Conservation (phyloP, 2,797 vertebrate genomes). For the Percopsis omiscomaycus region DNA sequence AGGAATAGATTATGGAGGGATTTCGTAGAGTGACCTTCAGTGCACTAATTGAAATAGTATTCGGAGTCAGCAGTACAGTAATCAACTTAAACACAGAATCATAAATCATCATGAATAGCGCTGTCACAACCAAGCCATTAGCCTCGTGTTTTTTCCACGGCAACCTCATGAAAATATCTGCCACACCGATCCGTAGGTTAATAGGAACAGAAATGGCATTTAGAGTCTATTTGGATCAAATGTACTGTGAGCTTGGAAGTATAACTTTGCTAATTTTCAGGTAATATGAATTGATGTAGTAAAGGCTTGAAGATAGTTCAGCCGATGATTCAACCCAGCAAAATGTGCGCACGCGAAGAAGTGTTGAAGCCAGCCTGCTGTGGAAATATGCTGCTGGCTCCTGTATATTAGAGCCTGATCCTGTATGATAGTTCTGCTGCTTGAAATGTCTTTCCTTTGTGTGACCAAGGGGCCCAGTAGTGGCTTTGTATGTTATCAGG, state of each 20-base stretch:
- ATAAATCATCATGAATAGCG: slow-evolving; percentile 99
- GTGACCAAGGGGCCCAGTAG: slow-evolving; percentile 43
- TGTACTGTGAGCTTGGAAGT: slow-evolving; percentile 95
- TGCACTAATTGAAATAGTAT: slow-evolving; percentile 99
- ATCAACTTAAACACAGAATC: slow-evolving; percentile 99
- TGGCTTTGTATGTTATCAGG: slow-evolving; percentile 64
- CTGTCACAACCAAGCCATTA: slow-evolving; percentile 99
- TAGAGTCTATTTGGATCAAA: slow-evolving; percentile 99
- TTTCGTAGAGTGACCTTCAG: slow-evolving; percentile 99
- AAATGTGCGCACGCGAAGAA: slow-evolving; percentile 10
- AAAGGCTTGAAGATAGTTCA: slow-evolving; percentile 85
- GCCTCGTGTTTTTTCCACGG: slow-evolving; percentile 93
- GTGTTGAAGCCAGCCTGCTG: slow-evolving; percentile 1
- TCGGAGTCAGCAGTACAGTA: slow-evolving; percentile 99
- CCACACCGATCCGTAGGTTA: slow-evolving; percentile 99
- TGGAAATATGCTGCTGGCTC: background rate
- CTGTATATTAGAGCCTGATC: slow-evolving; percentile 28
- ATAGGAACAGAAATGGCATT: slow-evolving; percentile 99
- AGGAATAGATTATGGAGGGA: slow-evolving; percentile 99
- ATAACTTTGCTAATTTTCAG: slow-evolving; percentile 99
- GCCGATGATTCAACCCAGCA: slow-evolving; percentile 73
- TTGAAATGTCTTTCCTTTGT: slow-evolving; percentile 44
- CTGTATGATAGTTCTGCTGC: slow-evolving; percentile 29
- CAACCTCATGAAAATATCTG: slow-evolving; percentile 98
- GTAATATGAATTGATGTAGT: slow-evolving; percentile 99